These are phyloP conservation scores for Micromys minutus DNA, from an alignment of 2,113 vertebrate species.

Conservation along the genomic window DNA sequence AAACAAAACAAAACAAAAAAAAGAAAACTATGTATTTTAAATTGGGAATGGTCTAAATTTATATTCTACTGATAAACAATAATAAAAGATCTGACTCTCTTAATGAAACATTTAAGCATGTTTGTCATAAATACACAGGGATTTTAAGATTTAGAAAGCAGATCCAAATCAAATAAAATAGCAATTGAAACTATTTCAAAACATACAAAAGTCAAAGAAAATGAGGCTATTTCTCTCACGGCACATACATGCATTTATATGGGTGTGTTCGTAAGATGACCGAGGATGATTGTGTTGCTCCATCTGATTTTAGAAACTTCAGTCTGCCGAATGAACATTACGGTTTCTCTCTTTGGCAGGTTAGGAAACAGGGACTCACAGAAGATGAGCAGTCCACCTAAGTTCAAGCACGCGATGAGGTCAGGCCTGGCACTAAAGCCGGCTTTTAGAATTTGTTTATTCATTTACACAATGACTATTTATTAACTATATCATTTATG, in stretches of 20 bases:
- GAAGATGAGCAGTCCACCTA: slow-evolving; percentile 39
- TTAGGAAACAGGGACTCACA: slow-evolving; percentile 30
- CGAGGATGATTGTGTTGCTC: not conserved
- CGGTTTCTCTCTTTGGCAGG: not conserved
- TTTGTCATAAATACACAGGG: not conserved
- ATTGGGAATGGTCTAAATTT: slow-evolving; percentile 49
- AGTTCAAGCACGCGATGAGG: slow-evolving; percentile 24
- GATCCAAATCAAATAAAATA: slow-evolving; percentile 35
- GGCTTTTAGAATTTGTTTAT: slow-evolving; percentile 51
- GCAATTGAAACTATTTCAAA: slow-evolving; percentile 6
- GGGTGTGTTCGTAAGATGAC: not conserved
- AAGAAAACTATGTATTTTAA: slow-evolving; percentile 34
- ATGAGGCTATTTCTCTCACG: not conserved
- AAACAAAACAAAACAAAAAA: no score
- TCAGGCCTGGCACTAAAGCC: not conserved
- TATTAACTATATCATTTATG: slow-evolving; percentile 28
- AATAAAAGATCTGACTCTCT: not conserved
- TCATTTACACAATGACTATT: slow-evolving; percentile 54
- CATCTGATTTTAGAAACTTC: slow-evolving; percentile 20
- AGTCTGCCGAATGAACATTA: not conserved
- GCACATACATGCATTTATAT: not conserved
- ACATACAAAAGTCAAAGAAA: not conserved
- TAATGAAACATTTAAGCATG: not conserved
- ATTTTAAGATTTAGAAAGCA: slow-evolving; percentile 51
- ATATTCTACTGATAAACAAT: not conserved